phyloP scores from a whole-genome alignment of 2,888 invertebrate genomes.

The Homarus gammarus region DNA sequence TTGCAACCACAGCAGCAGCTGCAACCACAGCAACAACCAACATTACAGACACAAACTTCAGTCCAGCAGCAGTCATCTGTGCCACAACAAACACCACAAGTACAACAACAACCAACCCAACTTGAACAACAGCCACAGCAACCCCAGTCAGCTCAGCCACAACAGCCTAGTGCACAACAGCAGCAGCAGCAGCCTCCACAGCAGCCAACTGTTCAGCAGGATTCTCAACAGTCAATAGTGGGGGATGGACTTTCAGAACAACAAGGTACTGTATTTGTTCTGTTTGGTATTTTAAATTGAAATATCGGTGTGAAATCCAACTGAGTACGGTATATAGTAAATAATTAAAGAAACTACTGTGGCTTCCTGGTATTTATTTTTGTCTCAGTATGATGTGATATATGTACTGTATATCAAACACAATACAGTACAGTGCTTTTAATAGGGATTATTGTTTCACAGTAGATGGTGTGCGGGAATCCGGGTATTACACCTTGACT shows the following conservation, averaged over 20 bases:
- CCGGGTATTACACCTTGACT: conserved; percentile 64
- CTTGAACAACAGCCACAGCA: conserved; percentile 81
- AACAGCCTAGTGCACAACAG: conserved; percentile 77
- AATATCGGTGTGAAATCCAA: too few species aligned
- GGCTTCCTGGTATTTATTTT: too few species aligned
- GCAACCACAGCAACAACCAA: conserved; percentile 7
- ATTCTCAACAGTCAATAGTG: conserved; percentile 39
- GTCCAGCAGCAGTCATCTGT: conserved; percentile 25
- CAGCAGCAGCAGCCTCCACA: conserved; percentile 51
- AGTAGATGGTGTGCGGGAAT: conserved; percentile 57
- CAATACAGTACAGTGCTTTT: too few species aligned
- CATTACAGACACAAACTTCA: conserved; percentile 1
- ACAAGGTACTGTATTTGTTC: conserved; percentile 46
- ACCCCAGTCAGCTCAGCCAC: not conserved
- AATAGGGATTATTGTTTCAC: too few species aligned
- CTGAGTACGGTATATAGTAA: too few species aligned
- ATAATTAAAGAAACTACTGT: too few species aligned
- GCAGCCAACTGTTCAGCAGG: conserved; percentile 29
- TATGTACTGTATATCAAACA: too few species aligned
- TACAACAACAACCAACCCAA: conserved; percentile 75
- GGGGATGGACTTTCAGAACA: conserved; percentile 49
- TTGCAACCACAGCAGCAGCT: conserved; percentile 25
- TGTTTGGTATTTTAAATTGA: not conserved
- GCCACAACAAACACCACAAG: conserved; percentile 76
- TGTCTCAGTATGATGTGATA: too few species aligned